These are phyloP conservation scores for Bombus picipes DNA, from an alignment of 1,140 invertebrate species.

Conservation along the genomic window DNA sequence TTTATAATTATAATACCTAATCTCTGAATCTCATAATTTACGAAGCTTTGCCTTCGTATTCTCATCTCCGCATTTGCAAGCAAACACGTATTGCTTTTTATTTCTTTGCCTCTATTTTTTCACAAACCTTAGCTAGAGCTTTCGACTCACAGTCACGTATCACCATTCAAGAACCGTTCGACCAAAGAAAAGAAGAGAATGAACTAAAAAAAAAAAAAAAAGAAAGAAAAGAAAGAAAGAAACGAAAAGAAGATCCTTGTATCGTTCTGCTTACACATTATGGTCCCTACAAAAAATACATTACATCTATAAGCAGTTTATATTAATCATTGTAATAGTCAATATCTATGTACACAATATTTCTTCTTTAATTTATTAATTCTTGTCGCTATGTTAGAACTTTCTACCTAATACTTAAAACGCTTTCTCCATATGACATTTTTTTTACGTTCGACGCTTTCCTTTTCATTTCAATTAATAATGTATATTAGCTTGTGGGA, in stretches of 20 bases:
- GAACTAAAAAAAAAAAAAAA: neutral
- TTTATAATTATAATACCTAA: neutral
- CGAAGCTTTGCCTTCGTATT: neutral
- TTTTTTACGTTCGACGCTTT: neutral
- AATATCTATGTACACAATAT: conserved; percentile 74
- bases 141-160: conserved; percentile 41
- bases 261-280: conserved; percentile 69
- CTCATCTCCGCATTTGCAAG: neutral
- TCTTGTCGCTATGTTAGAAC: conserved; percentile 40
- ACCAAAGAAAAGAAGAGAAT: neutral
- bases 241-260: neutral
- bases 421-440: neutral
- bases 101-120: too few relatives aligned
- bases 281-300: conserved; percentile 81
- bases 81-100: conserved; percentile 56
- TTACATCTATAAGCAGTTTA: conserved; percentile 79
- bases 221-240: neutral
- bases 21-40: neutral
- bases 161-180: conserved; percentile 53
- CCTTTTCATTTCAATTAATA: neutral
- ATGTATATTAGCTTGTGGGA: conserved; percentile 47
- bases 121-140: conserved; percentile 45
- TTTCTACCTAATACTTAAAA: conserved; percentile 61
- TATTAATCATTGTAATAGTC: conserved; percentile 65
- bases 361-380: conserved; percentile 56